Conservation (phyloP, 2,888 invertebrate species). For the Fragum sueziense region DNA sequence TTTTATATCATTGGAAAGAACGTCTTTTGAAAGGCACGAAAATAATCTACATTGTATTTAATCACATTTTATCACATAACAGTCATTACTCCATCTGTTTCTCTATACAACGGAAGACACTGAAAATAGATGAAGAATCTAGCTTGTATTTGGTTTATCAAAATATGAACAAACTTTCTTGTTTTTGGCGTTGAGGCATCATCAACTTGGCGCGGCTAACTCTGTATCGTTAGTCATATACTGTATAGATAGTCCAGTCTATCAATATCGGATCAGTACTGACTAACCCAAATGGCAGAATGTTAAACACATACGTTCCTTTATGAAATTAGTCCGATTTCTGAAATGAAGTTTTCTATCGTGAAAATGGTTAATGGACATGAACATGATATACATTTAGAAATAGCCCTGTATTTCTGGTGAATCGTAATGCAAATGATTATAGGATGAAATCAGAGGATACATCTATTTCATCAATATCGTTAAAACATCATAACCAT, state of each 20-base stretch:
- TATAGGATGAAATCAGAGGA: too few relatives aligned
- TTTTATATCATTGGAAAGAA: too few relatives aligned
- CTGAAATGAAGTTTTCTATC: background rate
- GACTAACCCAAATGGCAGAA: background rate
- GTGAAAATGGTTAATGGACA: background rate
- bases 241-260: too few relatives aligned
- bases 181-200: background rate
- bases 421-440: too few relatives aligned
- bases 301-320: background rate
- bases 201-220: background rate
- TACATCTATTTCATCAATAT: too few relatives aligned
- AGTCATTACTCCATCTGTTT: background rate
- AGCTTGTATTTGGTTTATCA: background rate
- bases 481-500: too few relatives aligned
- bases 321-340: background rate
- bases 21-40: too few relatives aligned
- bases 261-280: background rate
- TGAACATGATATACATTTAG: background rate
- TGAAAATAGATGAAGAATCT: background rate
- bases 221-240: too few relatives aligned
- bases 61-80: background rate
- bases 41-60: too few relatives aligned
- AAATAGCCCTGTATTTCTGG: too few relatives aligned
- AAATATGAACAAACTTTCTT: too few relatives aligned
- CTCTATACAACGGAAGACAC: background rate